Percentiles rank a stretch among this genome's conserved stretches.
Evolutionary conservation across 2,888 invertebrate genomes (phyloP).

Genomic region (Pseudanteris insignis): DNA sequence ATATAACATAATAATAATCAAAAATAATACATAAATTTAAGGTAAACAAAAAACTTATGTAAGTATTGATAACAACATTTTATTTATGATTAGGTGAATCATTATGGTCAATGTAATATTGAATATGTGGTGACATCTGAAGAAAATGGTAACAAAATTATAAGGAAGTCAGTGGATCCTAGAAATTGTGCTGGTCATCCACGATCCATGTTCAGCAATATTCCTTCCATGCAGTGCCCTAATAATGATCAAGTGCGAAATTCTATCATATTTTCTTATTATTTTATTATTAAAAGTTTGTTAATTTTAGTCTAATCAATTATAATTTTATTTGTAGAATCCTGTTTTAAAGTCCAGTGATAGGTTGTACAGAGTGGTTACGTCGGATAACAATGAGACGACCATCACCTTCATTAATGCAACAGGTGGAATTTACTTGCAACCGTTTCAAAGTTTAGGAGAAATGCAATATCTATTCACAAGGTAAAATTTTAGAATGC

Average conservation of each 20-base stretch:
- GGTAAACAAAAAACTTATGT: no score
- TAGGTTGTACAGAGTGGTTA: slow-evolving; percentile 58
- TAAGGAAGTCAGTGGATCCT: slow-evolving; percentile 65
- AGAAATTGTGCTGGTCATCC: slow-evolving; percentile 61
- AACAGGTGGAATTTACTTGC: slow-evolving; percentile 64
- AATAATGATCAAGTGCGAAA: slow-evolving; percentile 61
- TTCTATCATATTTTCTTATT: background rate
- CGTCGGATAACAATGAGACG: slow-evolving; percentile 48
- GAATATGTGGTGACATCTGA: slow-evolving; percentile 62
- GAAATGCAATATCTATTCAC: slow-evolving; percentile 64
- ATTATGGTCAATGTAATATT: slow-evolving; percentile 63
- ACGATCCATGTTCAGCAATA: slow-evolving; percentile 60
- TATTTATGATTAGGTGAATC: slow-evolving; percentile 55
- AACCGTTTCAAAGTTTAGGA: slow-evolving; percentile 66
- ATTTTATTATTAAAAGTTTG: no score
- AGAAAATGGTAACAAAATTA: slow-evolving; percentile 50
- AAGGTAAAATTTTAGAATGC: no score
- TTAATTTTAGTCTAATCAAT: no score
- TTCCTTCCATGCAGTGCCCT: slow-evolving; percentile 62
- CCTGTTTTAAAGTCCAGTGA: slow-evolving; percentile 65
- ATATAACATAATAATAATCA: no score
- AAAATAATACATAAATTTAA: no score
- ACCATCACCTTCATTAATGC: slow-evolving; percentile 59
- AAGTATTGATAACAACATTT: no score
- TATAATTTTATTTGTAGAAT: slow-evolving; percentile 56